phyloP scores from a whole-genome alignment of 2,113 vertebrate genomes.

The Zosterops japonicus region DNA sequence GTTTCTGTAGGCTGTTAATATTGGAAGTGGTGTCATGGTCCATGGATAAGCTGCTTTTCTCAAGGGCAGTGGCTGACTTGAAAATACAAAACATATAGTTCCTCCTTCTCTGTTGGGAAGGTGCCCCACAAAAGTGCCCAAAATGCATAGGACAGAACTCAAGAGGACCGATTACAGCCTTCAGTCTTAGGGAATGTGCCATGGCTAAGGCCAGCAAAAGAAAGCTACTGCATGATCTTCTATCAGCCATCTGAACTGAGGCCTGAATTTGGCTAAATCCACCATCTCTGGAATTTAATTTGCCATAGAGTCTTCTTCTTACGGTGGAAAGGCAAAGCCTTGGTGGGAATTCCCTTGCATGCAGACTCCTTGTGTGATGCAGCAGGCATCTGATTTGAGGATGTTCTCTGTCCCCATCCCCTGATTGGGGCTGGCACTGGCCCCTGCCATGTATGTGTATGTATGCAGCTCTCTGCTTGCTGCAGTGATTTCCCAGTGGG shows the following conservation, averaged over 20 bases:
- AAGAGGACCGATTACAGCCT: not conserved
- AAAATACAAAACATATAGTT: not conserved
- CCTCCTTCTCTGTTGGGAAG: not conserved
- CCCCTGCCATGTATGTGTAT: fast-evolving
- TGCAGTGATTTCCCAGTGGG: slow-evolving; percentile 35
- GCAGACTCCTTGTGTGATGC: not conserved
- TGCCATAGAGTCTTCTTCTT: not conserved
- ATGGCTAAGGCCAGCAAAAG: not conserved
- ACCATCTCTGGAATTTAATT: not conserved
- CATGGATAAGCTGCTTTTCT: not conserved
- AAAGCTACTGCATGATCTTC: not conserved
- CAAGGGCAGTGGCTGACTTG: not conserved
- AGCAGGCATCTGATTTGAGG: fast-evolving
- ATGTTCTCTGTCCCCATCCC: fast-evolving
- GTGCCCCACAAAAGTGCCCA: not conserved
- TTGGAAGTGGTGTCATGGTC: not conserved
- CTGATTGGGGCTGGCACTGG: not conserved
- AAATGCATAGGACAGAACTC: not conserved
- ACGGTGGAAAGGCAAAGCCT: not conserved
- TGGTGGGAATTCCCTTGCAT: not conserved
- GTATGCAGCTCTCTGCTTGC: not conserved
- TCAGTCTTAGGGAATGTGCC: not conserved
- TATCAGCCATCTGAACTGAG: not conserved
- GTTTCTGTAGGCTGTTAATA: not conserved
- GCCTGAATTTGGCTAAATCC: not conserved